Evolutionary conservation across 2,888 invertebrate species (phyloP).

Genomic region (Girardia tigrina): DNA sequence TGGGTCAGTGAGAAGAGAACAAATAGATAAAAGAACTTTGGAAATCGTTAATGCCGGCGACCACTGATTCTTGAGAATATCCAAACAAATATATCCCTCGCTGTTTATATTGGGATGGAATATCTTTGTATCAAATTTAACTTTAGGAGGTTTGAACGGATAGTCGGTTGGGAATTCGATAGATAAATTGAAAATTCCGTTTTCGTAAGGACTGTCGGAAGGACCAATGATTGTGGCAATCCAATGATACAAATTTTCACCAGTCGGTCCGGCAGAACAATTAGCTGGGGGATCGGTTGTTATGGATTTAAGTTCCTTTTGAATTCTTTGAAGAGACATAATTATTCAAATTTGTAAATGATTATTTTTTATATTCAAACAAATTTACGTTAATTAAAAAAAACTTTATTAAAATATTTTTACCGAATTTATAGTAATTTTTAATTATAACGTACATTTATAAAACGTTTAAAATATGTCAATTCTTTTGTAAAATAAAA

Average conservation of each 20-base stretch:
- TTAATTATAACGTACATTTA: no score
- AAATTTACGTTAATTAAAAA: no score
- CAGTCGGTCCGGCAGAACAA: conserved; percentile 26
- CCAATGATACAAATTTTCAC: conserved; percentile 18
- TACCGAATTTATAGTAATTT: no score
- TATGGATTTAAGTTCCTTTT: neutral
- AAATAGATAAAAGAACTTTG: conserved; percentile 77
- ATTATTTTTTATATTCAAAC: no score
- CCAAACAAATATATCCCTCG: conserved; percentile 38
- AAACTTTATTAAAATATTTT: no score
- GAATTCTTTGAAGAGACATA: conserved; percentile 16
- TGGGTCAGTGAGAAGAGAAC: conserved; percentile 98
- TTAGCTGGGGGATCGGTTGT: neutral
- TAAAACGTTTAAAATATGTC: no score
- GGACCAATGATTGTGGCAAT: conserved; percentile 11
- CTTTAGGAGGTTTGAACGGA: conserved; percentile 98
- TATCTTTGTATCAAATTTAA: conserved; percentile 41
- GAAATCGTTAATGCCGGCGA: conserved; percentile 39
- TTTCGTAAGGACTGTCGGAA: conserved; percentile 90
- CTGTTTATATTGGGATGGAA: conserved; percentile 39
- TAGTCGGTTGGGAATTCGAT: conserved; percentile 99
- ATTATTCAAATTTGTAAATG: no score
- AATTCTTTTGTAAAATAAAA: no score
- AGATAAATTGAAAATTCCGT: conserved; percentile 97
- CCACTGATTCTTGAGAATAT: conserved; percentile 38